Evolutionary conservation across 2,113 vertebrate genomes (phyloP).

Genomic region (Stegastes partitus): DNA sequence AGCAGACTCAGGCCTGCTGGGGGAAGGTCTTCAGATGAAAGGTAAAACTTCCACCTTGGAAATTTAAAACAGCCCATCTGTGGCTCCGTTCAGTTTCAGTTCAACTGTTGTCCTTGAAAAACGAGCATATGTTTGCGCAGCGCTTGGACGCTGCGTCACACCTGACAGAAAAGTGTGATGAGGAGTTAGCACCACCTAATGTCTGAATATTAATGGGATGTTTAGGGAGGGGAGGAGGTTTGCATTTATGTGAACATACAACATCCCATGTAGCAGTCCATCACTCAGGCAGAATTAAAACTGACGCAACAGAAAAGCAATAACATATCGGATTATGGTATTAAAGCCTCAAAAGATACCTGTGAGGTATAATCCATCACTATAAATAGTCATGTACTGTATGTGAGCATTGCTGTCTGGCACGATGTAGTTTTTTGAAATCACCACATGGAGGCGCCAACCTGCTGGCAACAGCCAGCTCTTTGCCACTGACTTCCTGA

Average conservation of each 20-base stretch:
- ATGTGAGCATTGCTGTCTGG: not conserved
- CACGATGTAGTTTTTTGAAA: not conserved
- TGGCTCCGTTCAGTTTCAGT: not conserved
- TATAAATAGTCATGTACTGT: not conserved
- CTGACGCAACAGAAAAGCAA: not conserved
- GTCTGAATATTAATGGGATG: not conserved
- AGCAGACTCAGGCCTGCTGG: conserved; percentile 26
- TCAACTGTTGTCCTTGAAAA: conserved; percentile 20
- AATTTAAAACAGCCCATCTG: conserved; percentile 33
- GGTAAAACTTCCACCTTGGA: conserved; percentile 15
- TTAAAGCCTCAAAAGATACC: not conserved
- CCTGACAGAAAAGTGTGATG: not conserved
- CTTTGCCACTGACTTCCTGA: not conserved
- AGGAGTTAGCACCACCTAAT: not conserved
- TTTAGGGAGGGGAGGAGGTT: not conserved
- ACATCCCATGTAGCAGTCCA: not conserved
- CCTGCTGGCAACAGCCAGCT: not conserved
- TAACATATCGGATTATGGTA: conserved; percentile 6
- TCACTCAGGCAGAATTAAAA: not conserved
- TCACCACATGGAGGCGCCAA: conserved; percentile 17
- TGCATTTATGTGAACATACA: not conserved
- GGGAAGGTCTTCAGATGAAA: conserved; percentile 15
- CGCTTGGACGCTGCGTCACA: not conserved
- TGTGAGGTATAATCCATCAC: not conserved
- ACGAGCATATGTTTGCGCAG: conserved; percentile 1